These are phyloP conservation scores for Dioctria rufipes DNA, from an alignment of 2,888 invertebrate species.

Conservation along the genomic window DNA sequence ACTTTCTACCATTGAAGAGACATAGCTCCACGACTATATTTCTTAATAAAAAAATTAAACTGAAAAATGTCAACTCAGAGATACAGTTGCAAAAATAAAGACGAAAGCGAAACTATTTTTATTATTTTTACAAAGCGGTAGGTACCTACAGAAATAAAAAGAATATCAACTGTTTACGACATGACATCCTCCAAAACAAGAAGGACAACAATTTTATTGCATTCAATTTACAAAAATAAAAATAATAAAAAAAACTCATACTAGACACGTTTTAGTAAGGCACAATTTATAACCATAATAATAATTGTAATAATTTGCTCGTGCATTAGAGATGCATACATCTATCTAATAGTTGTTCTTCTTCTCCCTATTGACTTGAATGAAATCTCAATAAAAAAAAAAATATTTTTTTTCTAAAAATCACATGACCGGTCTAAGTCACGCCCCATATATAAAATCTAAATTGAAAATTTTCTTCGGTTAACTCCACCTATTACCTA, in stretches of 20 bases:
- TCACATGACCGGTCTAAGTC: constrained; percentile 36
- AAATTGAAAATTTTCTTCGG: constrained; percentile 27
- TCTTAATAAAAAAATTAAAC: no score
- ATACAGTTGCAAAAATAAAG: no score
- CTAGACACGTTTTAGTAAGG: no score
- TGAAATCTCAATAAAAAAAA: not conserved
- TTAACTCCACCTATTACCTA: constrained; percentile 34
- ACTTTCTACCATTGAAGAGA: no score
- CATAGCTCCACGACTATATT: no score
- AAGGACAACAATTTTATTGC: constrained; percentile 36
- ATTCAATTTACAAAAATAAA: not conserved
- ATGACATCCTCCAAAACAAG: constrained; percentile 1
- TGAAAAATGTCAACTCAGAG: no score
- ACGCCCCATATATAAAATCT: constrained; percentile 45
- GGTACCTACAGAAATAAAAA: no score
- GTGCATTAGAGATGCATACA: constrained; percentile 3
- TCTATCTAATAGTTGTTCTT: not conserved
- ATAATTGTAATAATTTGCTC: constrained; percentile 27
- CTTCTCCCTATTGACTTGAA: not conserved
- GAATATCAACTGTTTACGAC: no score
- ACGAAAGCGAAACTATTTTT: no score
- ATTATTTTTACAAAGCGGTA: no score
- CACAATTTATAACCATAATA: constrained; percentile 5
- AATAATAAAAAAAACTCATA: not conserved
- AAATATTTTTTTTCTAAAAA: not conserved